Base-by-base conservation (phyloP, 1,140 invertebrate genomes). In the Lineus longissimus region DNA sequence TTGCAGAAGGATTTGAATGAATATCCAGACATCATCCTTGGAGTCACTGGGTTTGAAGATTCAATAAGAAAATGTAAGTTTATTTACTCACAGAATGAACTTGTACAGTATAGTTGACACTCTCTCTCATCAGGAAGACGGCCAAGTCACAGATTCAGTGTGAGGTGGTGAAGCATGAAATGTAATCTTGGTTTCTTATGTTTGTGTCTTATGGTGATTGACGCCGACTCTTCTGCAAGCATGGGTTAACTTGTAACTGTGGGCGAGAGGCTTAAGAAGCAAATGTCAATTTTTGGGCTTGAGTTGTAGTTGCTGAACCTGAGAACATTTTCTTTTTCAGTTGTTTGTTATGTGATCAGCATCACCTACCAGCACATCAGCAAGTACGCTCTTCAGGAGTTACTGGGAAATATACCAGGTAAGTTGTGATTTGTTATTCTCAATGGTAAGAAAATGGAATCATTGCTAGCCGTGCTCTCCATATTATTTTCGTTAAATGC, bases 291-390 rank as follows among this genome's bases (percentile, higher is more conserved):
- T n/a, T n/a, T n/a, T n/a, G n/a, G n/a, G n/a, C n/a, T n/a, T n/a
- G n/a, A n/a, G n/a, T n/a, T n/a, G n/a, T n/a, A n/a, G n/a, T n/a
- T n/a, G n/a, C 55, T 31, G 15, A 58, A 22, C 40, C 31, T 55
- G 13, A 25, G 22, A 54, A 22, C 55, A 62, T 60, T 62, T 54
- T 66, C 55, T 65, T 63, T 78, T 79, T 61, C 68, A 86, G 84
- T 97, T 85, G 91, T 98, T 15, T 98, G 95, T 68, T 95, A 98
- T 82, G 95, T 98, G 33, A 90, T 98, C 25, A 92, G 91, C 65
- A 96, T 95, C 45, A 98, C 96, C 4, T 98, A 95, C 82, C 95
- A 98, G 79, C 92, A 90, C 1, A 95, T 99, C 78, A 89, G 94
- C 59, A 90, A 90, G 75, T 83, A 84, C 55, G 86, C 91, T 64